These are phyloP conservation scores for Scolopax mira DNA, from an alignment of 2,113 vertebrate species.

Conservation along the genomic window DNA sequence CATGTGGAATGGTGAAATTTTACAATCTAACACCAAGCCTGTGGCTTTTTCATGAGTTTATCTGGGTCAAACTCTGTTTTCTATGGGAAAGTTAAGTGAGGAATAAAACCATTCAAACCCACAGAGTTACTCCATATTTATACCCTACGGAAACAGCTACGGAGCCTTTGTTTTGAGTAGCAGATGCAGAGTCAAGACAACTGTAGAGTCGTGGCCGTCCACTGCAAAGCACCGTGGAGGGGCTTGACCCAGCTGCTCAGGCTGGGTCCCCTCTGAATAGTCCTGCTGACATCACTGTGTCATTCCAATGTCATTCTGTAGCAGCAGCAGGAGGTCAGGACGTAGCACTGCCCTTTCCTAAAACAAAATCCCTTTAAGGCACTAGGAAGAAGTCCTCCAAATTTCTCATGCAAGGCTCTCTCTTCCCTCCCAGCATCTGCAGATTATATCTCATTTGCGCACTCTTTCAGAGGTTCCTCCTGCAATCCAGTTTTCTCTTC, in stretches of 20 bases:
- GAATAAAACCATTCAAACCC: background rate
- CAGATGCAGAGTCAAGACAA: background rate
- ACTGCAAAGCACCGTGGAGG: background rate
- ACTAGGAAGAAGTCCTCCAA: background rate
- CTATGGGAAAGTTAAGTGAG: background rate
- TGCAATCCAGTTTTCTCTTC: background rate
- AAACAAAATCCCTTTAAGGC: conserved; percentile 36
- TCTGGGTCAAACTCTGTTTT: background rate
- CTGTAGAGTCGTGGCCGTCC: fast-evolving
- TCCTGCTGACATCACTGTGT: background rate
- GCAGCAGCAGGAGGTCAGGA: background rate
- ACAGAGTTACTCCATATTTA: background rate
- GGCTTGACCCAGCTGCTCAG: background rate
- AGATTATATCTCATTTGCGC: background rate
- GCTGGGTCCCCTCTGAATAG: background rate
- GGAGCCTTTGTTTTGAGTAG: background rate
- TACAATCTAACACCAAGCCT: background rate
- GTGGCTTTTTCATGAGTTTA: conserved; percentile 22
- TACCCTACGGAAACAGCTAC: background rate
- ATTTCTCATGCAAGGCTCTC: background rate
- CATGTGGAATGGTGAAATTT: conserved; percentile 9
- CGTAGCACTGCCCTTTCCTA: background rate
- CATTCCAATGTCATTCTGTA: background rate
- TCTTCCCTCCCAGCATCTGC: background rate
- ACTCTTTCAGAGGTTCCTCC: background rate